phyloP scores from a whole-genome alignment of 2,888 invertebrate genomes.

The Anticlea derivata region DNA sequence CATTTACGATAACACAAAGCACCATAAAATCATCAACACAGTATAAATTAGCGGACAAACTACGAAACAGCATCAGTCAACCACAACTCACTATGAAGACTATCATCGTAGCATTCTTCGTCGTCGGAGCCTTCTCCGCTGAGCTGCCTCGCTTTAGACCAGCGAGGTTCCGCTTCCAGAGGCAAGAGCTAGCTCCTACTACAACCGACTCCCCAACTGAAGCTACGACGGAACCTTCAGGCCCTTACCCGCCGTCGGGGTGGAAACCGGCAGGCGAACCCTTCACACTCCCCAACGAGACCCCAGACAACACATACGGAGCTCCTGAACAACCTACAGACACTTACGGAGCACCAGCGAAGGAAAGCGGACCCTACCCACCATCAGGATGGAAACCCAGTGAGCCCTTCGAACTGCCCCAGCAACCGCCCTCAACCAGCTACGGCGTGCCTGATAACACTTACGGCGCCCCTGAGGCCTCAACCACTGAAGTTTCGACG shows the following conservation, averaged over 20 bases:
- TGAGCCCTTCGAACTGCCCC: conserved; percentile 68
- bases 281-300: conserved; percentile 58
- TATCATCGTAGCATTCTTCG: conserved; percentile 55
- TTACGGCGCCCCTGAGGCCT: conserved; percentile 63
- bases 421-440: conserved; percentile 58
- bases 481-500: conserved; percentile 58
- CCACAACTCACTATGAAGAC: conserved; percentile 63
- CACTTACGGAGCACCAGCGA: conserved; percentile 38
- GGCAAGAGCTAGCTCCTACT: conserved; percentile 72
- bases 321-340: conserved; percentile 41
- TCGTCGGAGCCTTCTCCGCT: conserved; percentile 55
- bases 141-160: conserved; percentile 75
- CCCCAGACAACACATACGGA: conserved; percentile 53
- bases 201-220: conserved; percentile 69
- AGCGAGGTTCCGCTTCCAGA: conserved; percentile 76
- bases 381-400: conserved; percentile 75
- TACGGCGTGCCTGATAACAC: conserved; percentile 62
- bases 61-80: conserved; percentile 50
- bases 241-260: conserved; percentile 65
- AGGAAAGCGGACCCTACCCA: conserved; percentile 59
- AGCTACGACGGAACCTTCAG: conserved; percentile 60
- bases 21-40: conserved; percentile 54
- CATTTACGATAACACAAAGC: conserved; percentile 71
- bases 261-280: conserved; percentile 71
- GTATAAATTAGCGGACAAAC: conserved; percentile 54